A percentile compares a stretch with the other conserved stretches of the same genome.
These are phyloP conservation scores for Corythucha ciliata DNA, from an alignment of 2,888 invertebrate genomes.

Conservation along the genomic window DNA sequence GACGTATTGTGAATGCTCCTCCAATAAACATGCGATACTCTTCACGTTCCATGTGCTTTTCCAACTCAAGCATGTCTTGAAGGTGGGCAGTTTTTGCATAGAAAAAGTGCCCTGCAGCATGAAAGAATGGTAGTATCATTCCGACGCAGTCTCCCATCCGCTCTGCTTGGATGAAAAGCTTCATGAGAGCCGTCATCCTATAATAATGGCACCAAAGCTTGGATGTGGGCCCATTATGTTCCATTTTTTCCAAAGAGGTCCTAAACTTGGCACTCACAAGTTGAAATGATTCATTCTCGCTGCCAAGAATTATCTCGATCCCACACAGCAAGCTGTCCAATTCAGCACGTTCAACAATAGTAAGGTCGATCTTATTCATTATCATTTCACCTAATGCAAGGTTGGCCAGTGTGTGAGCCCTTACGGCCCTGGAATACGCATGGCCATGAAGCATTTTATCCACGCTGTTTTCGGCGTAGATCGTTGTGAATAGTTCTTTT, in stretches of 20 bases:
- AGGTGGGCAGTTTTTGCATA: conserved; percentile 16
- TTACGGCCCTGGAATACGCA: not conserved
- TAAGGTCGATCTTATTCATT: too few species aligned
- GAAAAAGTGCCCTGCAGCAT: not conserved
- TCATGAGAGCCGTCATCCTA: conserved; percentile 35
- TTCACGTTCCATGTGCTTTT: conserved; percentile 6
- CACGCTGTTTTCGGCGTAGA: too few species aligned
- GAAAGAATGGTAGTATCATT: not conserved
- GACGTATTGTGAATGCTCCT: conserved; percentile 27
- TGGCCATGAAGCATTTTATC: not conserved
- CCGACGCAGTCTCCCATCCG: not conserved
- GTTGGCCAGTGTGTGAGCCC: too few species aligned
- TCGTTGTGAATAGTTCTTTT: too few species aligned
- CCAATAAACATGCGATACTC: conserved; percentile 18
- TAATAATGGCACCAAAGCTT: conserved; percentile 36
- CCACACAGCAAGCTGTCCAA: too few species aligned
- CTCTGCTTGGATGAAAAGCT: too few species aligned
- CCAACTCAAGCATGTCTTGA: conserved; percentile 28
- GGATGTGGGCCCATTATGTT: conserved; percentile 30
- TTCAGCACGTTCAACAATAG: too few species aligned
- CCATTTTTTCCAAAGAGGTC: too few species aligned
- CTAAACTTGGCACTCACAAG: too few species aligned
- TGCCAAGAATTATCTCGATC: too few species aligned
- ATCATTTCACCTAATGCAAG: too few species aligned
- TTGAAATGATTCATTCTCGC: too few species aligned